Evolutionary conservation across 2,888 invertebrate species (phyloP), one percentile per base, ranked within the genome.

Genomic region (Pachliopta kotzebuea): DNA sequence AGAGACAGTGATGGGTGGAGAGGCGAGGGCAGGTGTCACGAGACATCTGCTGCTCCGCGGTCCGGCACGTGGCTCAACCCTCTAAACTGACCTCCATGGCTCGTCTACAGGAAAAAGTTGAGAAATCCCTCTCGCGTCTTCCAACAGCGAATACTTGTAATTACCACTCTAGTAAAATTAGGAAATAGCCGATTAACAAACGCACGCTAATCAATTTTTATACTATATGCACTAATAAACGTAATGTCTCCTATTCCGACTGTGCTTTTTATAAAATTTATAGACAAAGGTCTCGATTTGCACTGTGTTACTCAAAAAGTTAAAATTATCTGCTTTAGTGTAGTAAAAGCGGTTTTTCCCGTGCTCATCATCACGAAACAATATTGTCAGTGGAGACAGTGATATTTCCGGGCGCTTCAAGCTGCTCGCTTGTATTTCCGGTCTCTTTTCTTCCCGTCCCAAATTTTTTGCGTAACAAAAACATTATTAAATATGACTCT

Each of bases 1-100:
- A 74, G 75, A 80, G 87, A 89, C 72, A 77, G 88, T 84, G 90
- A 90, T 76, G 83, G 84, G 71, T 73, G 80, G 78, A 76, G 84
- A 86, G 85, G 84, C 79, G 78, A 85, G 84, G 90, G 90, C 90
- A 91, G 90, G 90, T 91, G 90, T 91, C 90, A 88, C 81, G 80
- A 78, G 74, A 88, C 90, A 90, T 90, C 90, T 90, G 90, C 90
- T 86, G 81, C 83, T 78, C 72, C 76, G 76, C 77, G 74, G 79
- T 76, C 79, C 75, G 86, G 89, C 90, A 89, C 90, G 90, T 89
- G 90, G 87, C 84, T 80, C 86, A 82, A 86, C 90, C 90, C 90
- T 86, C 86, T 81, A 82, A 83, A 77, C 79, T 85, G 83, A 84
- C 84, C 83, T 78, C 80, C 77, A 74, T 77, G 74, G 78, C 77